Evolutionary conservation across 2,888 invertebrate species (phyloP).

Genomic region (Tenodera sinensis): DNA sequence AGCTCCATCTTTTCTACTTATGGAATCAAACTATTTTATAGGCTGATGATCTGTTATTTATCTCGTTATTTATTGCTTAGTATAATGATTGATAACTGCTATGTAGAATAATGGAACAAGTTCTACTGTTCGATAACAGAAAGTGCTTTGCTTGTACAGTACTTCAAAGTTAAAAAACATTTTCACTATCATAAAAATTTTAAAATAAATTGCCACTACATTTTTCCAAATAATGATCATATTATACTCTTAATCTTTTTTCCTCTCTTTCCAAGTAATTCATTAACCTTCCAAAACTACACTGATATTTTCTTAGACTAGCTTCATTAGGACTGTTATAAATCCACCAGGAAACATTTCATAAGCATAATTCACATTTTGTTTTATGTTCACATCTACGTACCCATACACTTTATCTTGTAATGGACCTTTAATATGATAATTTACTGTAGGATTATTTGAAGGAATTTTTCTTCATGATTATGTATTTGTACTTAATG

Average conservation of each 20-base stretch:
- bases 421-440: background rate
- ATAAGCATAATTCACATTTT: background rate
- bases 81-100: background rate
- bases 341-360: background rate
- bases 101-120: background rate
- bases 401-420: background rate
- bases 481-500: background rate
- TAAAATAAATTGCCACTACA: background rate
- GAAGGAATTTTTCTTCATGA: background rate
- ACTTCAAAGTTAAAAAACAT: background rate
- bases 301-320: background rate
- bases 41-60: background rate
- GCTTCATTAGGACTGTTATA: background rate
- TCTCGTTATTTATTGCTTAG: background rate
- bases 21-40: constrained; percentile 14
- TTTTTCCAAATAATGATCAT: background rate
- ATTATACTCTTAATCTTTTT: background rate
- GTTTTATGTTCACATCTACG: background rate
- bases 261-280: background rate
- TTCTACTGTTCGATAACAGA: background rate
- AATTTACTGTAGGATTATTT: background rate
- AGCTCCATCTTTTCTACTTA: constrained; percentile 26
- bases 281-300: background rate
- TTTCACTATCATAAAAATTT: background rate
- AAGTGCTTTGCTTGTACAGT: background rate